A percentile compares a stretch with the other conserved stretches of the same genome.
These are phyloP conservation scores for Petrocephalus schoutedeni DNA, from an alignment of 2,797 vertebrate species.

Conservation along the genomic window DNA sequence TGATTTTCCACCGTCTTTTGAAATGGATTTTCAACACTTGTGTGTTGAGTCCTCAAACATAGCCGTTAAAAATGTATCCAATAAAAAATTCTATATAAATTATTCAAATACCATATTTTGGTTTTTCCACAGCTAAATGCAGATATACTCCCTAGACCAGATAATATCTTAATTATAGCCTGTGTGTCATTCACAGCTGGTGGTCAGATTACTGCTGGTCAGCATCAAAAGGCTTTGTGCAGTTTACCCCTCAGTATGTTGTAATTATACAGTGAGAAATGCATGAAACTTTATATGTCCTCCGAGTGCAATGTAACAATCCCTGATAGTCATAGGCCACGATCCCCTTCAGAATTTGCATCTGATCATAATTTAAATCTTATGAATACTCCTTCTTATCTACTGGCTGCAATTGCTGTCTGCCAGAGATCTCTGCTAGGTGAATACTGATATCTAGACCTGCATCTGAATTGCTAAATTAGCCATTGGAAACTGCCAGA, in stretches of 20 bases:
- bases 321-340: not conserved
- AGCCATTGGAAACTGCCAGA: not conserved
- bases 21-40: not conserved
- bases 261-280: not conserved
- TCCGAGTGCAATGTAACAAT: not conserved
- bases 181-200: not conserved
- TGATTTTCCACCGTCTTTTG: not conserved
- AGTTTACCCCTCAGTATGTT: not conserved
- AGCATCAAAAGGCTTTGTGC: not conserved
- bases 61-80: not conserved
- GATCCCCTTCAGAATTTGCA: slow-evolving; percentile 6
- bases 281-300: not conserved
- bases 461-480: not conserved
- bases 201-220: not conserved
- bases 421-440: slow-evolving; percentile 15
- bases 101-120: not conserved
- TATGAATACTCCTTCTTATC: slow-evolving; percentile 28
- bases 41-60: not conserved
- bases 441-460: slow-evolving; percentile 23
- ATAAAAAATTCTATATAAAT: slow-evolving; percentile 9
- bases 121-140: not conserved
- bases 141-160: not conserved
- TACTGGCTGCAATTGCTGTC: slow-evolving; percentile 21
- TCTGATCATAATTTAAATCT: slow-evolving; percentile 32
- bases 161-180: not conserved